Evolutionary conservation across 2,797 vertebrate genomes (phyloP), one percentile per base, ranked within the genome.

Genomic region (Protonibea diacanthus): DNA sequence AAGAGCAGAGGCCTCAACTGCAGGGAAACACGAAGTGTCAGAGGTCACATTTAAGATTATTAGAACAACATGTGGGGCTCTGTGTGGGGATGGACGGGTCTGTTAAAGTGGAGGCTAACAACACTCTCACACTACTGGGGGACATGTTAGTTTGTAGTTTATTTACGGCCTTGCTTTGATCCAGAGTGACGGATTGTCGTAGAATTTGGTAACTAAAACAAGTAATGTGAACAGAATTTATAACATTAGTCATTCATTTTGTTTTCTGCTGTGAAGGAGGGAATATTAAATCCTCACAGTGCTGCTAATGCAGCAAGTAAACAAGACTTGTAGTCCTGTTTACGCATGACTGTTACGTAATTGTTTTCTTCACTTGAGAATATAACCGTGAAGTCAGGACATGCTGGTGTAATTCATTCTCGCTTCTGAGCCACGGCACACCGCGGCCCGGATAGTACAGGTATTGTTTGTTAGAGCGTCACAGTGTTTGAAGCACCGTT

Each of bases 31-130:
- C 51, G 57, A 23, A 45, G 60, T 15, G 68, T 76, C 80, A 82
- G 38, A 86, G 83, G 74, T 86, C 85, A 86, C 12, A 21, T 71
- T 68, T 21, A 67, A 72, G 82, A 74, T 71, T 69, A 88, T 86
- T 69, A 42, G 73, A 88, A 77, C 82, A 87, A 77, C 74, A 82
- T 85, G 80, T 75, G 64, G 38, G 9, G 25, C 45, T 90, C 55
- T 62, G 29, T 8, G 65, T 53, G 40, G 6, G 10, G 72, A 58
- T 48, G 3, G 40, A 4, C 2, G 4, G 5, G 38, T 61, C 23
- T 65, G 56, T 25, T 49, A 42, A 40, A 38, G 3, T 47, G 20
- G 38, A 25, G 21, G 62, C 8, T 3, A 44, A 76, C 14, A 20
- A 17, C 4, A 44, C 21, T 3, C 10, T 64, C 12, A 12, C 27